These are phyloP conservation scores for Drosophila obscura DNA, from an alignment of 1,140 invertebrate genomes.

Conservation along the genomic window DNA sequence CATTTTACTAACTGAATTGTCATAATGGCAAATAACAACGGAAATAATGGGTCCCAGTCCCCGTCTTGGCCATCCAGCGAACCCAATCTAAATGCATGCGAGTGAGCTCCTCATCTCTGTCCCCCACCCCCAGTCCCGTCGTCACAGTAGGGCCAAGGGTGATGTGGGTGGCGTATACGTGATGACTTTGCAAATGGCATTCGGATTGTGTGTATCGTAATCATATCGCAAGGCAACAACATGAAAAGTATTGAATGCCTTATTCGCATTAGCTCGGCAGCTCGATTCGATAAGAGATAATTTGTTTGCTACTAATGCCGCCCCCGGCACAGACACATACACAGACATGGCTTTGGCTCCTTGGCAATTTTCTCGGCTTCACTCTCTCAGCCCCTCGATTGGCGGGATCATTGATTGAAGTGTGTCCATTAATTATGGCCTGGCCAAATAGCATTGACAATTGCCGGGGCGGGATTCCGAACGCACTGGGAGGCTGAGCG, in stretches of 20 bases:
- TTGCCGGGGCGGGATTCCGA: background rate
- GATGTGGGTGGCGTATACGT: constrained; percentile 70
- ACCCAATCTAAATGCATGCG: constrained; percentile 57
- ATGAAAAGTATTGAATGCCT: constrained; percentile 68
- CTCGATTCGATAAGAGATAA: constrained; percentile 70
- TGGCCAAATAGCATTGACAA: constrained; percentile 18
- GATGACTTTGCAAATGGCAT: constrained; percentile 80
- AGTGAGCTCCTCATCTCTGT: constrained; percentile 26
- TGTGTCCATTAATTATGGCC: constrained; percentile 45
- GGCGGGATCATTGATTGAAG: background rate
- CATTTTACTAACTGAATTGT: constrained; percentile 80
- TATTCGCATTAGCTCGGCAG: constrained; percentile 57
- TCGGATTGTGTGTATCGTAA: constrained; percentile 39
- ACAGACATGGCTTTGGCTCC: background rate
- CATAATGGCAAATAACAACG: constrained; percentile 82
- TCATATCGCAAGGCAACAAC: constrained; percentile 68
- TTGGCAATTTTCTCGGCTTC: background rate
- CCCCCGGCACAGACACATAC: background rate
- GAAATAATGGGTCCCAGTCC: constrained; percentile 71
- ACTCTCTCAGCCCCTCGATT: too few species aligned
- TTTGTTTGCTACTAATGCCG: constrained; percentile 68
- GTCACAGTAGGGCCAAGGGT: constrained; percentile 1
- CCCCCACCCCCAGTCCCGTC: background rate
- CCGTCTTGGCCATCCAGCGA: constrained; percentile 39
- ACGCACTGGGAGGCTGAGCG: too few species aligned